Evolutionary conservation across 1,140 invertebrate genomes (phyloP).

Genomic region (Drosophila novamexicana): DNA sequence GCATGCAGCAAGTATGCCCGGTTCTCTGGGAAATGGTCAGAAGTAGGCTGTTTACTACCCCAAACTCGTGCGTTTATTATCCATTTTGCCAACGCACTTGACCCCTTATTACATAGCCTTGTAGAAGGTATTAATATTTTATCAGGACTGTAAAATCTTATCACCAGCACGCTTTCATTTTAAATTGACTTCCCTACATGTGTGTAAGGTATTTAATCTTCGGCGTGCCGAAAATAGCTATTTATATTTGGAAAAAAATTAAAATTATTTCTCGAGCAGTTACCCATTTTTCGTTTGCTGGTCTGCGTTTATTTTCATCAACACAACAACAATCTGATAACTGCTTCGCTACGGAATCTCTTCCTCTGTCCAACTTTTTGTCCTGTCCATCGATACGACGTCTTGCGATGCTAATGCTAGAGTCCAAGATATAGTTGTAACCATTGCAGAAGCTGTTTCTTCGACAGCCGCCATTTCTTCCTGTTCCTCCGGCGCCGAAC

Average conservation of each 20-base stretch:
- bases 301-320: slow-evolving; percentile 10
- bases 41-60: slow-evolving; percentile 18
- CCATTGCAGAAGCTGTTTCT: slow-evolving; percentile 2
- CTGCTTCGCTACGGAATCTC: slow-evolving; percentile 6
- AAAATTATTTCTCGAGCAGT: slow-evolving; percentile 60
- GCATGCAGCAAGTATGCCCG: not conserved
- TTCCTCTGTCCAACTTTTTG: not conserved
- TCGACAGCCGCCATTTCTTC: slow-evolving; percentile 21
- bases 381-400: not conserved
- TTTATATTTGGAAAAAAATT: no score
- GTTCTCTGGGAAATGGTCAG: slow-evolving; percentile 9
- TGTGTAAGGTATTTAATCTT: no score
- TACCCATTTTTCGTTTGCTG: slow-evolving; percentile 22
- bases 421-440: slow-evolving; percentile 30
- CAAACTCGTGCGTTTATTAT: slow-evolving; percentile 4
- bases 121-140: no score
- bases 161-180: no score
- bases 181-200: no score
- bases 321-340: slow-evolving; percentile 1
- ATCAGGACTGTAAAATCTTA: no score
- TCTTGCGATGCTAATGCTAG: slow-evolving; percentile 57
- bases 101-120: slow-evolving; percentile 40
- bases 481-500: slow-evolving; percentile 52
- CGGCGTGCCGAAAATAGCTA: no score
- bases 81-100: slow-evolving; percentile 56